Evolutionary conservation across 2,888 invertebrate genomes (phyloP).

Genomic region (Pimpla rufipes): DNA sequence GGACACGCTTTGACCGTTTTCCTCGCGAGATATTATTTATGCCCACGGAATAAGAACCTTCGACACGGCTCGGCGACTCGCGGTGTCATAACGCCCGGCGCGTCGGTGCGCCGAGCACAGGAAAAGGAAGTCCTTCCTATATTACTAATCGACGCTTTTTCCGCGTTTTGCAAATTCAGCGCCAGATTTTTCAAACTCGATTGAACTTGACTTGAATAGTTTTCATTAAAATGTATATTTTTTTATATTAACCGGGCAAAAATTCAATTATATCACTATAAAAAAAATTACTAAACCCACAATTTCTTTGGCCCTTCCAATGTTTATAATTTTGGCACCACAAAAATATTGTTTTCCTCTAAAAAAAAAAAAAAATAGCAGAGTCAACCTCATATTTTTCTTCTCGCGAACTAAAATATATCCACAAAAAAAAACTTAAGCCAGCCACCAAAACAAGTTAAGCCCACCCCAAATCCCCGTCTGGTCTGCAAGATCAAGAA

Average conservation of each 20-base stretch:
- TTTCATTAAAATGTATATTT: no score
- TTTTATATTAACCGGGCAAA: no score
- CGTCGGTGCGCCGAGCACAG: conserved; percentile 23
- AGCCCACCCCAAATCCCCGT: background rate
- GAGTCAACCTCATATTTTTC: no score
- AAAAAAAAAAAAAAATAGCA: no score
- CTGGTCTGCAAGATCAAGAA: background rate
- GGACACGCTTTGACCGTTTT: conserved; percentile 68
- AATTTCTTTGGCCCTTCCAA: no score
- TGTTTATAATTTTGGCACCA: no score
- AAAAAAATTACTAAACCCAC: background rate
- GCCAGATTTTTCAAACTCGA: background rate
- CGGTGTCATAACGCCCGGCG: conserved; percentile 58
- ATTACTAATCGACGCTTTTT: conserved; percentile 49
- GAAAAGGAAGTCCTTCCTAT: conserved; percentile 47
- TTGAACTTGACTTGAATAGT: background rate
- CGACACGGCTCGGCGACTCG: conserved; percentile 65
- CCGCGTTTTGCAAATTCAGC: conserved; percentile 2
- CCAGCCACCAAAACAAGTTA: background rate
- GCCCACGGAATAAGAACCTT: conserved; percentile 47
- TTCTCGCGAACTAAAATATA: no score
- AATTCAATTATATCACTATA: no score
- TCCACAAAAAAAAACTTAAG: no score
- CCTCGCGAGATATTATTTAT: conserved; percentile 61
- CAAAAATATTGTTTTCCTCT: no score